Evolutionary conservation across 2,113 vertebrate species (phyloP).

Genomic region (Alosa alosa): DNA sequence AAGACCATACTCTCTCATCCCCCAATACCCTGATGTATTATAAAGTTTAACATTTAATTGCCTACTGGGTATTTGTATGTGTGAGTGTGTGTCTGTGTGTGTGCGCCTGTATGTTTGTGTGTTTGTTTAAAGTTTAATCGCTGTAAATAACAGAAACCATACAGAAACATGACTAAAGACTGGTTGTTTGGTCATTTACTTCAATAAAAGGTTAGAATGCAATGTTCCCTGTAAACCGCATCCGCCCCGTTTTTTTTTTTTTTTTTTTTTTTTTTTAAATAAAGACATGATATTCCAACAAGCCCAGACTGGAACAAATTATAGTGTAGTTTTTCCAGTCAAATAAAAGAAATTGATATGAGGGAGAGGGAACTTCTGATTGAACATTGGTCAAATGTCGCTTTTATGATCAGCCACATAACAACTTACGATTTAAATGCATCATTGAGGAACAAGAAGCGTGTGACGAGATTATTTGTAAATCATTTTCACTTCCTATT

Average conservation of each 20-base stretch:
- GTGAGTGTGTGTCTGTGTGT: slow-evolving; percentile 35
- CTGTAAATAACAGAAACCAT: slow-evolving; percentile 71
- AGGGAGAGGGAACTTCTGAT: background rate
- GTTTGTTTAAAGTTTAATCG: slow-evolving; percentile 51
- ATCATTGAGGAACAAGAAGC: background rate
- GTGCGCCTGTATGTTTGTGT: background rate
- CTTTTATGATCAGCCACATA: background rate
- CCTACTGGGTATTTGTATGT: slow-evolving; percentile 67
- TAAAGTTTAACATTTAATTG: slow-evolving; percentile 65
- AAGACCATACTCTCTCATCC: slow-evolving; percentile 51
- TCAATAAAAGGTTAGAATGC: slow-evolving; percentile 58
- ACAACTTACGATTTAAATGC: too few species aligned
- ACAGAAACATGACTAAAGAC: slow-evolving; percentile 48
- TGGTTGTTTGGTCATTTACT: slow-evolving; percentile 66
- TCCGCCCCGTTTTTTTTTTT: background rate
- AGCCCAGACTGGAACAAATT: background rate
- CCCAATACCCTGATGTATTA: slow-evolving; percentile 63
- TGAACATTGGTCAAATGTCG: background rate
- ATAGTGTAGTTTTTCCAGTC: background rate
- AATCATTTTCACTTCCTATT: background rate
- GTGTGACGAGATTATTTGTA: background rate
- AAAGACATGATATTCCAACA: background rate
- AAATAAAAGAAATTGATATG: background rate
- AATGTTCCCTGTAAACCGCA: background rate
- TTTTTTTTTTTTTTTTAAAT: too few species aligned